Percentiles rank a stretch among this genome's conserved stretches.
Evolutionary conservation across 2,113 vertebrate genomes (phyloP).

Genomic region (Nothobranchius kuhntae): DNA sequence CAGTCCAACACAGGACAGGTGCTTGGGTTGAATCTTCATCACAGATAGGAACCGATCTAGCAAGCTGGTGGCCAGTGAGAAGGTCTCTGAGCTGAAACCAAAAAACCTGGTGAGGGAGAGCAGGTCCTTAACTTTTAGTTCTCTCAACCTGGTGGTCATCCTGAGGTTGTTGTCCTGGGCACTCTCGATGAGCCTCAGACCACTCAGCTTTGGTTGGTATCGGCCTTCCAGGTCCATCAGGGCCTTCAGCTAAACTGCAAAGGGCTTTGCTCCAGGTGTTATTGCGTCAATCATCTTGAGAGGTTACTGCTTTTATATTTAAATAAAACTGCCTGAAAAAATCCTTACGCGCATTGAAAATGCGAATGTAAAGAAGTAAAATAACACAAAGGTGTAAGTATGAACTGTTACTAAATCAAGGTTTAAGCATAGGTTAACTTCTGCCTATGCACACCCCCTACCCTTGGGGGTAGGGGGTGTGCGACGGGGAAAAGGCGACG

Average conservation of each 20-base stretch:
- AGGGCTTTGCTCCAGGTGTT: constrained; percentile 72
- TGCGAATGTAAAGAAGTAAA: constrained; percentile 29
- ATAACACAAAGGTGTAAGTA: constrained; percentile 56
- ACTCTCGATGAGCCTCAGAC: constrained; percentile 87
- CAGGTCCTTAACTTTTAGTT: constrained; percentile 92
- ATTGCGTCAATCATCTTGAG: constrained; percentile 86
- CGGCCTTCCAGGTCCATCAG: constrained; percentile 85
- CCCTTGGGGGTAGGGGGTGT: constrained; percentile 81
- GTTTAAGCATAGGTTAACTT: constrained; percentile 74
- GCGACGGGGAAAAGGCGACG: constrained; percentile 48
- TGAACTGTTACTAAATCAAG: constrained; percentile 63
- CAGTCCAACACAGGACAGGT: constrained; percentile 92
- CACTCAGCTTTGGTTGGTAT: constrained; percentile 88
- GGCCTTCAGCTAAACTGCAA: constrained; percentile 83
- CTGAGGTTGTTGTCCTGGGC: constrained; percentile 90
- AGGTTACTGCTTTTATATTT: constrained; percentile 25
- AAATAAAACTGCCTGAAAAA: constrained; percentile 17
- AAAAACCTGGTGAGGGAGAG: constrained; percentile 94
- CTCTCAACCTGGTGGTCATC: constrained; percentile 88
- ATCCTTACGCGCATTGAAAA: constrained; percentile 9
- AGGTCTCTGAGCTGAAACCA: constrained; percentile 89
- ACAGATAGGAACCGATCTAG: constrained; percentile 92
- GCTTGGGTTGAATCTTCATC: constrained; percentile 98
- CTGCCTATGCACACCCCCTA: constrained; percentile 80
- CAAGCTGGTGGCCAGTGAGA: constrained; percentile 89